phyloP scores from a whole-genome alignment of 92 coral and sea anemone genomes.

The Palythoa caribaeorum region DNA sequence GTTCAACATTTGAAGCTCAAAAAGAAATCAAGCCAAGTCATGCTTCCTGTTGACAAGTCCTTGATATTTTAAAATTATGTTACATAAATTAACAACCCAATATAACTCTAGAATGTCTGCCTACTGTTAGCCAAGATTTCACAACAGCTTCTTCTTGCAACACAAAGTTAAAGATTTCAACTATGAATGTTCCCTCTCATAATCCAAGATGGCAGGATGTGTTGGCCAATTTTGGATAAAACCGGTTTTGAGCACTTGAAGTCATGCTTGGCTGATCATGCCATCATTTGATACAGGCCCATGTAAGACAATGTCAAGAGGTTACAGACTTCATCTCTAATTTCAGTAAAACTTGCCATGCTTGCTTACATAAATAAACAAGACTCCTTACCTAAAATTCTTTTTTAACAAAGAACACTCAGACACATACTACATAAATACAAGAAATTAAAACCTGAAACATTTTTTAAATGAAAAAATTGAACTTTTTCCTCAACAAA shows the following conservation, averaged over 20 bases:
- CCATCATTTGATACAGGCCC: slow-evolving; percentile 30
- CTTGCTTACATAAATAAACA: not conserved
- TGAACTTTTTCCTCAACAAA: too few relatives aligned
- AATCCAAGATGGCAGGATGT: slow-evolving; percentile 20
- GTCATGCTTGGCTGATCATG: slow-evolving; percentile 32
- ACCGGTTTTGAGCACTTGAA: slow-evolving; percentile 42
- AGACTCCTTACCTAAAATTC: not conserved
- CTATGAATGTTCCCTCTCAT: not conserved
- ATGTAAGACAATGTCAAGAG: slow-evolving; percentile 15
- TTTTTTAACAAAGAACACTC: too few relatives aligned
- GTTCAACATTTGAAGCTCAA: too few relatives aligned
- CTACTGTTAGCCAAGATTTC: slow-evolving; percentile 8
- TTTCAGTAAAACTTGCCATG: not conserved
- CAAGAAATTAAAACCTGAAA: too few relatives aligned
- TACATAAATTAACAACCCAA: not conserved
- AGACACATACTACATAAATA: too few relatives aligned
- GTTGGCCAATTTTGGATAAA: slow-evolving; percentile 39
- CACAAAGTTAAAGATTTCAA: not conserved
- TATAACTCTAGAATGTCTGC: not conserved
- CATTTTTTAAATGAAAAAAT: too few relatives aligned
- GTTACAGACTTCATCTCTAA: slow-evolving; percentile 5
- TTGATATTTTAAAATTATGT: not conserved
- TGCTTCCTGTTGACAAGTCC: slow-evolving; percentile 14
- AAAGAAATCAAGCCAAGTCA: not conserved
- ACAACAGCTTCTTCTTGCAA: not conserved